Conservation (phyloP, 2,113 vertebrate genomes). For the Himantopus leucocephalus region DNA sequence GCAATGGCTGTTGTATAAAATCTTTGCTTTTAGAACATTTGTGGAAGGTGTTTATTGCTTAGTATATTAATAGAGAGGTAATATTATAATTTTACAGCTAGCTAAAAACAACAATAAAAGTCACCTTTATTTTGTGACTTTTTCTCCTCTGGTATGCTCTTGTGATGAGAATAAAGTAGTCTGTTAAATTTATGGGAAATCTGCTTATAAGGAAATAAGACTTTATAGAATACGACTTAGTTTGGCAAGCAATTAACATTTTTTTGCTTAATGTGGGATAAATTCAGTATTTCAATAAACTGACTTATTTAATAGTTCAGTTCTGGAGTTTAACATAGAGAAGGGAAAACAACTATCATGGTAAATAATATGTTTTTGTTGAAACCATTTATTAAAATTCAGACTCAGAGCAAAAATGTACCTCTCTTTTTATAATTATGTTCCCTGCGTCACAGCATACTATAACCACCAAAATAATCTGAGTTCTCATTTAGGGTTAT, state of each 20-base stretch:
- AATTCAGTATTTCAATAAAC: background rate
- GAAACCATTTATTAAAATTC: background rate
- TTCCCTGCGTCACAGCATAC: background rate
- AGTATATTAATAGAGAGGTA: background rate
- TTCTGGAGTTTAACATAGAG: background rate
- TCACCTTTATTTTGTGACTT: background rate
- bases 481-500: background rate
- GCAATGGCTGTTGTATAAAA: background rate
- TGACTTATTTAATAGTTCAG: background rate
- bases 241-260: background rate
- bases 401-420: background rate
- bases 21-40: background rate
- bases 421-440: background rate
- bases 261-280: background rate
- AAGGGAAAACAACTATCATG: background rate
- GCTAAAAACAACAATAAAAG: constrained; percentile 11
- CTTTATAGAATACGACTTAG: background rate
- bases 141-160: background rate
- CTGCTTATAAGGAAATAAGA: background rate
- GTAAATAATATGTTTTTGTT: background rate
- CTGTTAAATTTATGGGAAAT: background rate
- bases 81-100: constrained; percentile 11
- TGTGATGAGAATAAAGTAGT: background rate
- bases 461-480: background rate
- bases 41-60: background rate